phyloP scores from a whole-genome alignment of 1,140 invertebrate species.

The Caenorhabditis latens region DNA sequence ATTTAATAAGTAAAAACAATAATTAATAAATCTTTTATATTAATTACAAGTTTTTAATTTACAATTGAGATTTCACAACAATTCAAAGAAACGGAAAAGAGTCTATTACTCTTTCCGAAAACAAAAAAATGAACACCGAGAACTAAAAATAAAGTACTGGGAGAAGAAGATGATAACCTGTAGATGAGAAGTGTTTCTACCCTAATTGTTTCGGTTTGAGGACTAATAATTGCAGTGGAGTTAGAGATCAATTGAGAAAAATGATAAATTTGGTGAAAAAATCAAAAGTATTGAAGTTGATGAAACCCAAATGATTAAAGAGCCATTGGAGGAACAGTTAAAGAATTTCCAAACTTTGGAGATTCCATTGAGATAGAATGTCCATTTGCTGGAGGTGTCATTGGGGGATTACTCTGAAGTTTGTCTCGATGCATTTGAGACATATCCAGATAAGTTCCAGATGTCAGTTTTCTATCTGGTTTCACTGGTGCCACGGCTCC shows the following conservation, averaged over 20 bases:
- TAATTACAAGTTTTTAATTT: neutral
- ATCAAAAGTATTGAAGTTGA: neutral
- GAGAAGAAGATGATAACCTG: slow-evolving; percentile 35
- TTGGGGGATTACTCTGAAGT: neutral
- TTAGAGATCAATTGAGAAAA: slow-evolving; percentile 7
- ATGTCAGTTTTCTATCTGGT: slow-evolving; percentile 61
- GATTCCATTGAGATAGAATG: slow-evolving; percentile 12
- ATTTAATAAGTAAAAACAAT: neutral
- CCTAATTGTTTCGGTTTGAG: slow-evolving; percentile 45
- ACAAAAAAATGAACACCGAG: neutral
- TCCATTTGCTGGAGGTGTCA: slow-evolving; percentile 41
- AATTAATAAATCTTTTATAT: slow-evolving; percentile 13
- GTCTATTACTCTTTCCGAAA: neutral
- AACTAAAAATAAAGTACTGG: slow-evolving; percentile 39
- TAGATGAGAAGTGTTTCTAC: slow-evolving; percentile 27
- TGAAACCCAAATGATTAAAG: slow-evolving; percentile 30
- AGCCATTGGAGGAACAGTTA: slow-evolving; percentile 53
- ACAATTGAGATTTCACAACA: neutral
- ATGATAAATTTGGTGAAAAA: neutral
- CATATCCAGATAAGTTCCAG: slow-evolving; percentile 52
- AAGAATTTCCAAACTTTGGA: slow-evolving; percentile 53
- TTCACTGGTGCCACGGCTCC: slow-evolving; percentile 69
- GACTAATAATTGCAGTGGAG: slow-evolving; percentile 14
- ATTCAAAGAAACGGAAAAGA: neutral
- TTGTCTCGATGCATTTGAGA: slow-evolving; percentile 34